Conservation (phyloP, 1,140 invertebrate species). For the Drosophila subobscura region DNA sequence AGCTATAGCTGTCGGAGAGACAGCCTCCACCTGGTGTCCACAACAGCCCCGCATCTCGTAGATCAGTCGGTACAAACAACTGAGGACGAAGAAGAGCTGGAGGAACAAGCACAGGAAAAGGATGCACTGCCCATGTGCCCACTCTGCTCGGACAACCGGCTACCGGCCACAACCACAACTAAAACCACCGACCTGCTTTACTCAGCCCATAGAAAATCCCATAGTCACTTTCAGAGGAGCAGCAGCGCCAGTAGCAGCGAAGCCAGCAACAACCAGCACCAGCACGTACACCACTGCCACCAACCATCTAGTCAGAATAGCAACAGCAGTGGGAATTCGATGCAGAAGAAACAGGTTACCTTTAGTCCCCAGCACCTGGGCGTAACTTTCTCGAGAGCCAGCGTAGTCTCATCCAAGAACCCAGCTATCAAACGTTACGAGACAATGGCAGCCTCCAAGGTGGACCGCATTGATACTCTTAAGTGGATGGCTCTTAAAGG, state of each 20-base stretch:
- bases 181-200: conserved; percentile 20
- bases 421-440: conserved; percentile 51
- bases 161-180: background rate
- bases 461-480: conserved; percentile 39
- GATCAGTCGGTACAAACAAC: conserved; percentile 64
- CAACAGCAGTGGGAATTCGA: conserved; percentile 53
- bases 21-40: conserved; percentile 62
- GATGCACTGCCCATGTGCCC: conserved; percentile 28
- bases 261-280: conserved; percentile 17
- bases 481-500: conserved; percentile 49
- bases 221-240: conserved; percentile 2
- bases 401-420: conserved; percentile 29
- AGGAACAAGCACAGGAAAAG: conserved; percentile 12
- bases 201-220: background rate
- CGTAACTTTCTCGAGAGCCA: conserved; percentile 13
- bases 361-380: conserved; percentile 51
- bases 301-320: conserved; percentile 65
- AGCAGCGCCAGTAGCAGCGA: conserved; percentile 6
- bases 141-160: background rate
- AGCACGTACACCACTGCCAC: conserved; percentile 48
- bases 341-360: conserved; percentile 57
- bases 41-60: conserved; percentile 52
- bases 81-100: conserved; percentile 13
- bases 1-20: conserved; percentile 65
- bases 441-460: conserved; percentile 30